Evolutionary conservation across 2,797 vertebrate genomes (phyloP), one percentile per base, ranked within the genome.

Genomic region (Poliocrania exsul): DNA sequence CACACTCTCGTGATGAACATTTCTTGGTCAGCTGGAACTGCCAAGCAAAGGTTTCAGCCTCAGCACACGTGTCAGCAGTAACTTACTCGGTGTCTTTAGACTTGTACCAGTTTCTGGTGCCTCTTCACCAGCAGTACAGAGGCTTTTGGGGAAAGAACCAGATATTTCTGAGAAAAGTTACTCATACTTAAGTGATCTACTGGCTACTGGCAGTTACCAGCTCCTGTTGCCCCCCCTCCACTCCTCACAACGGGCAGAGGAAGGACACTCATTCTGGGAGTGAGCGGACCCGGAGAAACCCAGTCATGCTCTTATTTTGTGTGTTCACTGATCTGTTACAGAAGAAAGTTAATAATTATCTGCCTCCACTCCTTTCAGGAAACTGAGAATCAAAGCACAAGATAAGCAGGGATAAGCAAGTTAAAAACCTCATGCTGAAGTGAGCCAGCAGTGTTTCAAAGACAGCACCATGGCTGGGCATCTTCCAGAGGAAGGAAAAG

Each of bases 1-100:
- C 35, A 5, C 56, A 38, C 24, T 35, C 61, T 74, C 0, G 0
- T 6, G 77, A 10, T 16, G 26, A 11, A 6, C 0, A 0, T 13
- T 28, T 44, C 56, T 35, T 51, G 44, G 62, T 40, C 24, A 28
- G 18, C 31, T 33, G 19, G 58, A 44, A 9, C 28, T 23, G 37
- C 28, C 24, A 35, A 50, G 47, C 18, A 5, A 3, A 46, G 53
- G 50, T 78, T 86, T 65, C 5, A 1, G 17, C 33, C 83, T 29
- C 8, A 23, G 81, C 66, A 16, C 33, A 4, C 1, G 2, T 40
- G 56, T 4, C 5, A 58, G 70, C 67, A 84, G 81, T 29, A 53
- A 56, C 8, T 16, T 14, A 17, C 72, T 74, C 49, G 29, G 42
- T 67, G 3, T n/a, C 77, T 47, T 54, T 6, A 23, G 8, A 4